Base-by-base conservation (phyloP, 2,888 invertebrate genomes). In the Anthophora plumipes region DNA sequence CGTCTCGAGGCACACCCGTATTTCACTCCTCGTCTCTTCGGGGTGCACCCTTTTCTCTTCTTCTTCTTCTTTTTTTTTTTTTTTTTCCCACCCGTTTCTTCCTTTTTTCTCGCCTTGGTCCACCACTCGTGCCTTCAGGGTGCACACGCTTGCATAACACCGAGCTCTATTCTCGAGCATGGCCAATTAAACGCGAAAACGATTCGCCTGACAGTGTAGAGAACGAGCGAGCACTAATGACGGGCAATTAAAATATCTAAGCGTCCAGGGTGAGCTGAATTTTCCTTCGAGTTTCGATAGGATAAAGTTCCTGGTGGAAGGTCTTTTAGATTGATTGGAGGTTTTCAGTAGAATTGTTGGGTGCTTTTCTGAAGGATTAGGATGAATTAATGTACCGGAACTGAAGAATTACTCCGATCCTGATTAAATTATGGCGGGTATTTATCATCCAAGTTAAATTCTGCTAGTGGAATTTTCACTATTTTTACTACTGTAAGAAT, bases 131-230 rank as follows among this genome's bases (percentile, higher is more conserved):
- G 6, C n/a, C 25, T 8, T 1, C 52, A 8, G 20, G 71, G 17
- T 55, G 31, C 46, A 11, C 37, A 7, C n/a, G 37, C 60, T 77
- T 67, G 59, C 77, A 66, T 50, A 73, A 77, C 54, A 4, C 55
- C 31, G 31, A 31, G 22, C 50, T 61, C 79, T 77, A 77, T 79
- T 79, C 77, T 77, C 66, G 70, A 61, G 50, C 70, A 41, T 9
- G 70, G 54, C 79, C 77, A 79, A 79, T 79, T 80, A 80, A 80
- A 79, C 67, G 55, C 20, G 20, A 61, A 48, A 67, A 20, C 54
- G 43, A 48, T 69, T 63, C 68, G 54, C 22, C 22, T 9, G 71
- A 57, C 69, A 31, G 25, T 9, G 17, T 6, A 48, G 39, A 63
- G 31, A 22, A 22, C 37, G 31, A 12, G 41, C 1, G 12, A 8